A percentile compares a stretch with the other conserved stretches of the same genome.
phyloP scores from a whole-genome alignment of 2,888 invertebrate species.

The Pandemis corylana region DNA sequence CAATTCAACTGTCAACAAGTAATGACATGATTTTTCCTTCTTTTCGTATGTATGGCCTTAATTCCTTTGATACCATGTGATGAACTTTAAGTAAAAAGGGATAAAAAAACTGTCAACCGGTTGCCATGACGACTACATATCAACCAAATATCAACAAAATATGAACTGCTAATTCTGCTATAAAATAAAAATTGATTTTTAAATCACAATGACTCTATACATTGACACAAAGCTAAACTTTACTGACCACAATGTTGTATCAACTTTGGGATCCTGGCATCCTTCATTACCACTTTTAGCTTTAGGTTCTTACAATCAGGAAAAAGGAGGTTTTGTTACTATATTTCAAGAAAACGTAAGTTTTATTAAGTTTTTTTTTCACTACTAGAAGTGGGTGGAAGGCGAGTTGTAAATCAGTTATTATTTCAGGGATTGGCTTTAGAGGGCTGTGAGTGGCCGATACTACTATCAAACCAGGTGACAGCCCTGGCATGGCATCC shows the following conservation, averaged over 20 bases:
- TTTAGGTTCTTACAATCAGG: constrained; percentile 94
- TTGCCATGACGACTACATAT: background rate
- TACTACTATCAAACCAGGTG: constrained; percentile 91
- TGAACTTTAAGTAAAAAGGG: too few species aligned
- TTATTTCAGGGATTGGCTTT: constrained; percentile 88
- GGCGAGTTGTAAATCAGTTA: background rate
- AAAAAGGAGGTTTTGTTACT: constrained; percentile 94
- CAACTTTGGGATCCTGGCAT: constrained; percentile 94
- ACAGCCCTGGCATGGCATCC: constrained; percentile 96
- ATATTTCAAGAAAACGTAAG: constrained; percentile 94
- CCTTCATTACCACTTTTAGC: constrained; percentile 91
- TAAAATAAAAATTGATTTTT: background rate
- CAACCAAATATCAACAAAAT: background rate
- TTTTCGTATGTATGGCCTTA: background rate
- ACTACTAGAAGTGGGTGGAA: background rate
- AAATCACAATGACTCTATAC: constrained; percentile 89
- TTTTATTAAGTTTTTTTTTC: constrained; percentile 34
- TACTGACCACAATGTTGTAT: constrained; percentile 90
- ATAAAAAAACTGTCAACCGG: background rate
- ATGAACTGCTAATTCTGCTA: too few species aligned
- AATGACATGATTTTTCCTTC: background rate
- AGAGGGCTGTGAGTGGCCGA: constrained; percentile 90
- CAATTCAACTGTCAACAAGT: too few species aligned
- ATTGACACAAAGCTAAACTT: constrained; percentile 94
- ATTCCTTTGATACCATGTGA: background rate